Conservation (phyloP, 2,888 invertebrate genomes). For the Blastobasis adustella region DNA sequence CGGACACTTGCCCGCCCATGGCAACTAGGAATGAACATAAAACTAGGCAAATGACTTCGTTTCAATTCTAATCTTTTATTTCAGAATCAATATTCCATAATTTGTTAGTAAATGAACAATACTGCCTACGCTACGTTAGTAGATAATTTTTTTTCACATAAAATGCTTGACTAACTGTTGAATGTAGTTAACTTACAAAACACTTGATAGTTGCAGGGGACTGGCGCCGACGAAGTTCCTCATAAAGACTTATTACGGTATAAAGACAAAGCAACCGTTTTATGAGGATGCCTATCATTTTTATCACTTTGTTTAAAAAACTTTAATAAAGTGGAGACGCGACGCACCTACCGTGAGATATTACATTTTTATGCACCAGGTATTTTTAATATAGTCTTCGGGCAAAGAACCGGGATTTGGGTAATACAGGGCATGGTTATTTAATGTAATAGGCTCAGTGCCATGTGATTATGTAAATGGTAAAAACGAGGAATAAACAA, state of each 20-base stretch:
- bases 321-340: slow-evolving; percentile 60
- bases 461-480: slow-evolving; percentile 2
- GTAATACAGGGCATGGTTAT: background rate
- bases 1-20: too few species aligned
- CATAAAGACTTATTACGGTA: slow-evolving; percentile 41
- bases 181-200: too few species aligned
- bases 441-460: background rate
- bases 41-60: too few species aligned
- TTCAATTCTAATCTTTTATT: too few species aligned
- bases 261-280: slow-evolving; percentile 46
- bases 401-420: too few species aligned
- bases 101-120: too few species aligned
- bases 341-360: slow-evolving; percentile 41
- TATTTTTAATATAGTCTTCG: slow-evolving; percentile 39
- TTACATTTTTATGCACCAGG: slow-evolving; percentile 54
- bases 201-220: background rate
- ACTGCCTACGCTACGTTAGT: too few species aligned
- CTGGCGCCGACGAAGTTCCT: slow-evolving; percentile 8
- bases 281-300: slow-evolving; percentile 51
- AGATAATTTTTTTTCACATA: too few species aligned
- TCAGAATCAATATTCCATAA: too few species aligned
- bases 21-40: too few species aligned
- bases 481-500: too few species aligned
- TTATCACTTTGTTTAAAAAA: slow-evolving; percentile 60
- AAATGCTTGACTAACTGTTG: too few species aligned